Evolutionary conservation across 2,797 vertebrate species (phyloP).

Genomic region (Sebastes baramenuke): DNA sequence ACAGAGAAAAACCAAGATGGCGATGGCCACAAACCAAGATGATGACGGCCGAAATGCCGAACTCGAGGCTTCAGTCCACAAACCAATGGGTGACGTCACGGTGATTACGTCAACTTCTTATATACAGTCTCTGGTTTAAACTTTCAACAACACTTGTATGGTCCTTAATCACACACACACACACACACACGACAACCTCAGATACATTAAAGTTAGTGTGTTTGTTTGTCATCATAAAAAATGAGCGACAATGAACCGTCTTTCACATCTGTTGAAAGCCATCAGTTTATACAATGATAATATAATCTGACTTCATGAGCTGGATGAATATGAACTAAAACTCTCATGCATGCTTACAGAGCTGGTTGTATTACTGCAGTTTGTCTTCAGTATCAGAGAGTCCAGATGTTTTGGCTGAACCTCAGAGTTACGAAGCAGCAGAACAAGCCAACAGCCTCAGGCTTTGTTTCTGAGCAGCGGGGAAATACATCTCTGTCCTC

Average conservation of each 20-base stretch:
- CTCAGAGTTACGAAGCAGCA: conserved; percentile 4
- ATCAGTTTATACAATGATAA: not conserved
- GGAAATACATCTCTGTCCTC: not conserved
- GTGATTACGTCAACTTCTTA: too few species aligned
- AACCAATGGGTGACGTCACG: too few species aligned
- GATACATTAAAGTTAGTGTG: not conserved
- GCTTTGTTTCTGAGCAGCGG: not conserved
- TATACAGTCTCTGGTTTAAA: too few species aligned
- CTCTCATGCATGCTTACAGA: not conserved
- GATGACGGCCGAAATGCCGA: too few species aligned
- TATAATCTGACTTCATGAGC: not conserved
- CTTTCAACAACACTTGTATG: too few species aligned
- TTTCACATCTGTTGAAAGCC: not conserved
- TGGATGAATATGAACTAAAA: not conserved
- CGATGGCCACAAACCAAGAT: too few species aligned
- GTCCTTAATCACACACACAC: too few species aligned
- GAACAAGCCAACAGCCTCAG: conserved; percentile 27
- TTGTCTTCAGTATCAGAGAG: not conserved
- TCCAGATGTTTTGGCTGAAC: conserved; percentile 51
- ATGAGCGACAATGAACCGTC: too few species aligned
- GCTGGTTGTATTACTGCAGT: not conserved
- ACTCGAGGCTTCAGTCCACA: too few species aligned
- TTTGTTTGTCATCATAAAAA: not conserved
- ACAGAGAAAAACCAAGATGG: too few species aligned
- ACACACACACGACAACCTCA: too few species aligned